Conservation (phyloP, 2,797 vertebrate genomes). For the Thunnus albacares region DNA sequence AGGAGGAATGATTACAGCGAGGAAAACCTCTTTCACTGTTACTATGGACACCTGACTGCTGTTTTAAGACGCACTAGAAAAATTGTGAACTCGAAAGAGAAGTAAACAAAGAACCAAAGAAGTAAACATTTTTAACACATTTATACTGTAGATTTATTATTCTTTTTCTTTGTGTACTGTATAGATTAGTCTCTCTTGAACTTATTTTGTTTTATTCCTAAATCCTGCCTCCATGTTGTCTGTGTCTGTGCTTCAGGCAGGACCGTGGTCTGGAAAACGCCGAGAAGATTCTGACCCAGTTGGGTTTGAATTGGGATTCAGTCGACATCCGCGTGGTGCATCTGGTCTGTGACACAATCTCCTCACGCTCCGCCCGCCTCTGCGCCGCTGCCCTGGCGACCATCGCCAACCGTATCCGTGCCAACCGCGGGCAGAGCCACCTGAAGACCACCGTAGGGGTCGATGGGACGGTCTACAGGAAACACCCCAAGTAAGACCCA, state of each 20-base stretch:
- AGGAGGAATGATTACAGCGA: too few relatives aligned
- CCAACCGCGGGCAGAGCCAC: slow-evolving; percentile 65
- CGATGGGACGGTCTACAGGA: slow-evolving; percentile 83
- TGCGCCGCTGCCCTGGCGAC: slow-evolving; percentile 87
- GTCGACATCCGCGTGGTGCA: slow-evolving; percentile 79
- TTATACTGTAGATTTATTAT: too few relatives aligned
- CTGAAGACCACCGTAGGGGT: slow-evolving; percentile 83
- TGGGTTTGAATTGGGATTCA: slow-evolving; percentile 74
- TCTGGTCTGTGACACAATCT: slow-evolving; percentile 81
- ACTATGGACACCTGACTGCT: too few relatives aligned
- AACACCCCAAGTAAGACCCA: slow-evolving; percentile 79
- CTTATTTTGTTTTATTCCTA: neutral
- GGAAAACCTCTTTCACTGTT: too few relatives aligned
- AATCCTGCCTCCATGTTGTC: neutral
- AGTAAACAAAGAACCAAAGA: too few relatives aligned
- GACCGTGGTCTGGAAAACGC: slow-evolving; percentile 52
- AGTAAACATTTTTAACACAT: too few relatives aligned
- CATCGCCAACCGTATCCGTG: slow-evolving; percentile 82
- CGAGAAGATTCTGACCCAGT: slow-evolving; percentile 60
- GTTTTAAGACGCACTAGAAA: too few relatives aligned
- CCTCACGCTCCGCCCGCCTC: slow-evolving; percentile 83
- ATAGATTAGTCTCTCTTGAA: too few relatives aligned
- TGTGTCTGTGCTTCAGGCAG: slow-evolving; percentile 37
- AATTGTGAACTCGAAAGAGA: too few relatives aligned
- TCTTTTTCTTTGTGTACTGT: too few relatives aligned